Conservation (phyloP, 2,797 vertebrate species). For the Chrysolophus pictus region DNA sequence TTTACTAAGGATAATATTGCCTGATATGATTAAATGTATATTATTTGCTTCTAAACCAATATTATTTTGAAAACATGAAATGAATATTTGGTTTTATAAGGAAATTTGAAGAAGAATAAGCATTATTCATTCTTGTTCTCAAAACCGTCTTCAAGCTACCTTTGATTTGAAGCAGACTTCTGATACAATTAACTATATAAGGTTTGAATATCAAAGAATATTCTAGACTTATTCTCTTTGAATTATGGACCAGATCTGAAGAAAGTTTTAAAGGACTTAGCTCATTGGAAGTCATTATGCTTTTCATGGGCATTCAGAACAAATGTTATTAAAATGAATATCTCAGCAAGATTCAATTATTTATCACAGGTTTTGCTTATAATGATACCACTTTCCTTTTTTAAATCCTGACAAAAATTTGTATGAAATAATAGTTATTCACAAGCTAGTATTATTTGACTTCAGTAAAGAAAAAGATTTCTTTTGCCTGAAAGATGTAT, state of each 20-base stretch:
- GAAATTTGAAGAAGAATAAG: background rate
- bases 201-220: conserved; percentile 53
- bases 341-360: conserved; percentile 68
- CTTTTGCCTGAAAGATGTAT: background rate
- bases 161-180: conserved; percentile 40
- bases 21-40: background rate
- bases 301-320: conserved; percentile 60
- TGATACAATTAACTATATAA: conserved; percentile 18
- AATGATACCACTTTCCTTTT: conserved; percentile 59
- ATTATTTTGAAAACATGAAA: background rate
- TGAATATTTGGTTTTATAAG: background rate
- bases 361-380: conserved; percentile 67
- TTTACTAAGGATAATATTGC: background rate
- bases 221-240: conserved; percentile 55
- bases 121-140: background rate
- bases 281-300: conserved; percentile 55
- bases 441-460: background rate
- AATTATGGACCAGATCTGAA: conserved; percentile 4
- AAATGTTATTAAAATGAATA: conserved; percentile 69
- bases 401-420: conserved; percentile 47
- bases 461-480: conserved; percentile 19
- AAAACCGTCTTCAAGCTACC: background rate
- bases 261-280: conserved; percentile 55
- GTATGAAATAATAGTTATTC: conserved; percentile 52
- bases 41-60: background rate